Evolutionary conservation across 2,797 vertebrate genomes (phyloP).

Genomic region (Lagodon rhomboides): DNA sequence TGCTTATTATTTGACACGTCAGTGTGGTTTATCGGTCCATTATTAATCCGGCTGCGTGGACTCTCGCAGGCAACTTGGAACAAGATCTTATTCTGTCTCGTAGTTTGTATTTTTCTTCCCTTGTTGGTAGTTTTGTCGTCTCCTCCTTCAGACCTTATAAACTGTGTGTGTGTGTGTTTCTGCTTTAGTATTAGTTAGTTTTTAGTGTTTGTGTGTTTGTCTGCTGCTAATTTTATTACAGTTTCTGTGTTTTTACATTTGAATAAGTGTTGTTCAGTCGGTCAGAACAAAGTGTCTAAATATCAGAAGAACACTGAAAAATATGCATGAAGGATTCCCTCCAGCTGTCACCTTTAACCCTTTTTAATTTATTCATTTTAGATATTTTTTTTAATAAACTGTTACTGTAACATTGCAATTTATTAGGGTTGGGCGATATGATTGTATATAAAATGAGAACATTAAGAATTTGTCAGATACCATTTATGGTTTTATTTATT

Average conservation of each 20-base stretch:
- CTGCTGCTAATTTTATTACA: background rate
- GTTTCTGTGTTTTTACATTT: background rate
- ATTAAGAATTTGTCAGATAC: background rate
- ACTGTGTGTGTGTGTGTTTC: slow-evolving; percentile 3
- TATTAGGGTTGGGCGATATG: background rate
- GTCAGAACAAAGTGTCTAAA: background rate
- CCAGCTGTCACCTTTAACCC: background rate
- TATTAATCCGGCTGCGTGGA: background rate
- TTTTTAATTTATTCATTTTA: background rate
- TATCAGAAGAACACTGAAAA: background rate
- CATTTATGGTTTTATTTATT: no score
- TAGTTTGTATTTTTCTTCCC: background rate
- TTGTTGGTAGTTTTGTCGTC: background rate
- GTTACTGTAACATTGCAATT: background rate
- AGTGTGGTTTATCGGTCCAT: background rate
- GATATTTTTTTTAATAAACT: background rate
- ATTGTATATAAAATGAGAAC: background rate
- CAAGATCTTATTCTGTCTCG: background rate
- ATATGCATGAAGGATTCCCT: background rate
- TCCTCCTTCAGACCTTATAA: background rate
- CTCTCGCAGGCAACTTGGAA: slow-evolving; percentile 60
- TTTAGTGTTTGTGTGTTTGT: slow-evolving; percentile 3
- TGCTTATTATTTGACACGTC: background rate
- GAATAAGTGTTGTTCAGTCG: background rate
- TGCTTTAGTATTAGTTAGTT: slow-evolving; percentile 1